A percentile compares a stretch with the other conserved stretches of the same genome.
phyloP scores from a whole-genome alignment of 2,888 invertebrate genomes.

The Cephus pulcher region DNA sequence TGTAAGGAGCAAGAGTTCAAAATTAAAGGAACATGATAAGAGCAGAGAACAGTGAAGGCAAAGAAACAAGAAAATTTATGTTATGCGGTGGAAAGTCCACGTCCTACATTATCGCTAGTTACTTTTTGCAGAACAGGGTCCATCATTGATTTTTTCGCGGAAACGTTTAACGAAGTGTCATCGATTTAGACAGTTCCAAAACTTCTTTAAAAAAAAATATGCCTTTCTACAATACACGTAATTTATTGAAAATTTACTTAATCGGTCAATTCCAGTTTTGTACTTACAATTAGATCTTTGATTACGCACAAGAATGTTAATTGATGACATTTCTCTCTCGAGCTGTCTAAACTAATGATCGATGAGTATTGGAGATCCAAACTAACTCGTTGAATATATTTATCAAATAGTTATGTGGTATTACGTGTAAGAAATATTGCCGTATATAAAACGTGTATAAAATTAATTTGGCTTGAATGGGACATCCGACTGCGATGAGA shows the following conservation, averaged over 20 bases:
- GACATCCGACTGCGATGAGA: neutral
- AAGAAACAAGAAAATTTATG: neutral
- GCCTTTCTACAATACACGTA: neutral
- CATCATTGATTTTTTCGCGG: neutral
- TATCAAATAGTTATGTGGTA: neutral
- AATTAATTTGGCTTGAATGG: neutral
- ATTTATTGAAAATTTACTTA: neutral
- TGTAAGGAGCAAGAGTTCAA: slow-evolving; percentile 19
- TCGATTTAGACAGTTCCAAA: neutral
- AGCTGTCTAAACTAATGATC: neutral
- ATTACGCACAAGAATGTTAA: too few relatives aligned
- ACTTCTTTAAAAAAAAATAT: neutral
- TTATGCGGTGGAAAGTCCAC: neutral
- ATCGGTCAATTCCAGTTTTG: neutral
- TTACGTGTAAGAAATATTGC: too few relatives aligned
- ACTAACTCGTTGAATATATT: neutral
- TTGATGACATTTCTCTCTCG: neutral
- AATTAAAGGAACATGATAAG: slow-evolving; percentile 11
- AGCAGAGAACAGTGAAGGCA: neutral
- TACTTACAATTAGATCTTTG: neutral
- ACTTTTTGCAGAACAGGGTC: neutral
- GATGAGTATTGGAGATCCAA: neutral
- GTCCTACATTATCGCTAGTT: neutral
- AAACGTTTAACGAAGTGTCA: neutral
- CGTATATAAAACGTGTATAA: too few relatives aligned